phyloP scores from a whole-genome alignment of 2,797 vertebrate species.

The Myotis daubentonii region DNA sequence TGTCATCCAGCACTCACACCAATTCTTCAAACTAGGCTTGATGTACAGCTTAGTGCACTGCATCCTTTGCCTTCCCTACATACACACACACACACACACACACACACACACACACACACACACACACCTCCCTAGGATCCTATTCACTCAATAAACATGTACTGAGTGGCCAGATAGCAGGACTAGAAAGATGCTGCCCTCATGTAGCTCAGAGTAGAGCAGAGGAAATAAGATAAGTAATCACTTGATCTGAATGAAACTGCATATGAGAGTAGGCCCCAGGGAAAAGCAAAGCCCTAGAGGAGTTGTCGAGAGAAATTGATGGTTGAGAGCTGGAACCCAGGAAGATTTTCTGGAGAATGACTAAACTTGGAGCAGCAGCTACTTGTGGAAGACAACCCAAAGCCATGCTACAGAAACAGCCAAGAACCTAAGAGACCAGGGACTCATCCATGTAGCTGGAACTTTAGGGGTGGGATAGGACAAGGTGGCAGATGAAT shows the following conservation, averaged over 20 bases:
- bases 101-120: not conserved
- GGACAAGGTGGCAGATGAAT: not conserved
- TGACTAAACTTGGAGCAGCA: not conserved
- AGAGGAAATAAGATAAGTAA: not conserved
- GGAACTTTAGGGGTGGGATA: fast-evolving
- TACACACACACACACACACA: not conserved
- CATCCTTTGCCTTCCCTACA: not conserved
- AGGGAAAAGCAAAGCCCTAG: not conserved
- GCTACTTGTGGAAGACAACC: not conserved
- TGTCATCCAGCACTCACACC: not conserved
- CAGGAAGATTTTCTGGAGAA: not conserved
- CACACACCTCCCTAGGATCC: not conserved
- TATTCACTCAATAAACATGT: not conserved
- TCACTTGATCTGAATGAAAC: not conserved
- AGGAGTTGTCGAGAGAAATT: not conserved
- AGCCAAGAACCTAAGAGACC: not conserved
- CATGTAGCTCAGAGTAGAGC: not conserved
- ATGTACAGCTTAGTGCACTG: not conserved
- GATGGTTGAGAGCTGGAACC: not conserved
- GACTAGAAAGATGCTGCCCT: not conserved
- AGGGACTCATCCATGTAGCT: not conserved
- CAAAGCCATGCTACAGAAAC: not conserved
- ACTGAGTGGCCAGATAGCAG: not conserved
- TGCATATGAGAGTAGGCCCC: not conserved
- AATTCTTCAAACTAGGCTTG: not conserved